A percentile compares a stretch with the other conserved stretches of the same genome.
phyloP scores from a whole-genome alignment of 1,140 invertebrate genomes.

The Platorchestia sp. region DNA sequence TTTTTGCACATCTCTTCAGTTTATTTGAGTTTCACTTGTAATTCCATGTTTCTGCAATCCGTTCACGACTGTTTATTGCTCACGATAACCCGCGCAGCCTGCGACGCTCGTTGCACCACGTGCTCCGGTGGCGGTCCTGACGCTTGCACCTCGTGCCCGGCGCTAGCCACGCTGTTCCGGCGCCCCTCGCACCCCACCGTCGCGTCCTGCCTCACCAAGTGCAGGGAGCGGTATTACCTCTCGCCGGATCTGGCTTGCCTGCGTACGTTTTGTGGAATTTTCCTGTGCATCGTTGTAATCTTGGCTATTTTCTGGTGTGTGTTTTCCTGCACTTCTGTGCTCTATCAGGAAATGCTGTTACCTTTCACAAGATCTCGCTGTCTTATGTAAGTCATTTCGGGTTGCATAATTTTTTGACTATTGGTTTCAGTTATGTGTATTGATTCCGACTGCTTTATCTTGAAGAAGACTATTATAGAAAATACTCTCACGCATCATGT shows the following conservation, averaged over 20 bases:
- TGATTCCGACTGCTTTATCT: no score
- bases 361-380: background rate
- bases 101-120: constrained; percentile 62
- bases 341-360: background rate
- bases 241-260: constrained; percentile 60
- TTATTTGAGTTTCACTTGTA: no score
- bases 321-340: background rate
- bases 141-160: constrained; percentile 58
- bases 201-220: constrained; percentile 62
- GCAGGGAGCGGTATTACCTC: constrained; percentile 59
- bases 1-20: no score
- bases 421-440: no score
- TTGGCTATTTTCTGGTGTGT: background rate
- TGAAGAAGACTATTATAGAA: no score
- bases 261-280: constrained; percentile 45
- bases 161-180: constrained; percentile 59
- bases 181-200: background rate
- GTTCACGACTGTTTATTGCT: no score
- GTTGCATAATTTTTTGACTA: no score
- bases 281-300: background rate
- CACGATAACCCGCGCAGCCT: constrained; percentile 48
- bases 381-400: no score
- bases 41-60: no score
- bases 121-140: constrained; percentile 61
- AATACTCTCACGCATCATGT: no score